Evolutionary conservation across 2,888 invertebrate species (phyloP), one percentile per base, ranked within the genome.

Genomic region (Amphimallon solstitiale): DNA sequence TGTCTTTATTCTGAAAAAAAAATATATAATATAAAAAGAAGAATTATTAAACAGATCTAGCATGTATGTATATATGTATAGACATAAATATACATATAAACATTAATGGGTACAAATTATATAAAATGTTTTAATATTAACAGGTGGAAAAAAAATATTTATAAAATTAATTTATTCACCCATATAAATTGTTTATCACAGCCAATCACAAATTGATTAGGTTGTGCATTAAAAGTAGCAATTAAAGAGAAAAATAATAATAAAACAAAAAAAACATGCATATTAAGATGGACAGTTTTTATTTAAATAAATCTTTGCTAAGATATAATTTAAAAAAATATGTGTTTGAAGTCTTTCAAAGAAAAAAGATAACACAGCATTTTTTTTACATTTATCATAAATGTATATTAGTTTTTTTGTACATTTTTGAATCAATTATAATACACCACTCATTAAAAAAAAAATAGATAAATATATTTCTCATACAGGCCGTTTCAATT

Each of bases 201-300:
- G 68, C 68, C 68, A 56, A 68, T 68, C 68, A 68, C 56, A 52
- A 67, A 52, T 59, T 56, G 64, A 64, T 67, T 56, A 67, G 65
- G 65, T 68, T 68, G 68, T 68, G 68, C 62, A 66, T 19, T 61
- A 61, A 45, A 40, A 56, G n/a, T 21, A 45, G 19, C 15, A 52
- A 19, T 52, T 15, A n/a, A 49, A 14, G 35, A 37, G 37, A 63
- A 23, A 23, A 14, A 40, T 5, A 19, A 61, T n/a, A n/a, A 23
- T 29, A 14, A 43, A 19, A 49, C 12, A 49, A 46, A 38, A 45
- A 23, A 61, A 34, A 60, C 17, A 54, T 54, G 19, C 21, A 38
- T 9, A 5, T 29, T 54, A 54, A 38, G 38, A 54, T 19, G 54
- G 54, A 54, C 54, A 19, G 38, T 19, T 19, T 15, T 14, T 23